Evolutionary conservation across 2,888 invertebrate species (phyloP).

Genomic region (Slavum lentiscoides): DNA sequence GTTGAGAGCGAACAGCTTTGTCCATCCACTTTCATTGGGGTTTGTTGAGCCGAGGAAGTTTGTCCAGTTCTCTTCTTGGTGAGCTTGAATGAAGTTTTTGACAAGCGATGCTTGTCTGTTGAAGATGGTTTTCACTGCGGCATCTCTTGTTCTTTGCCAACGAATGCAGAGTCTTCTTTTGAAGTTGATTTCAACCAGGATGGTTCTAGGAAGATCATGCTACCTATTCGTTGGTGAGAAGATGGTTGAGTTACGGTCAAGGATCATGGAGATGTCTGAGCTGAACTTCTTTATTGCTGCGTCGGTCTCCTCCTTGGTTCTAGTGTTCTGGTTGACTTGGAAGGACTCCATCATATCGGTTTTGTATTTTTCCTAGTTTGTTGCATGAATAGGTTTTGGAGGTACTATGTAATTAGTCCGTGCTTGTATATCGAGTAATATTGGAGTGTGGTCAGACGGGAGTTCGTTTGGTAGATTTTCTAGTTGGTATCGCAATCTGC

Average conservation of each 20-base stretch:
- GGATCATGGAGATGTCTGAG: too few relatives aligned
- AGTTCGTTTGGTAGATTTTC: neutral
- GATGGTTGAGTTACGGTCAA: too few relatives aligned
- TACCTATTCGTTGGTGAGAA: too few relatives aligned
- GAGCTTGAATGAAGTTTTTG: neutral
- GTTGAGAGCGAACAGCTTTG: too few relatives aligned
- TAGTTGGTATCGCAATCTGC: neutral
- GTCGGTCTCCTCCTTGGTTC: too few relatives aligned
- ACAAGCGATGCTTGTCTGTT: neutral
- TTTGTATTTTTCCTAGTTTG: neutral
- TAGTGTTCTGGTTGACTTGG: too few relatives aligned
- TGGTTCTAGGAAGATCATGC: too few relatives aligned
- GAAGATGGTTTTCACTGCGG: neutral
- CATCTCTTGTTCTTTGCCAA: neutral
- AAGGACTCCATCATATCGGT: too few relatives aligned
- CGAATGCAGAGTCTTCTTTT: too few relatives aligned
- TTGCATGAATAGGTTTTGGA: neutral
- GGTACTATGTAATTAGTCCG: rapidly evolving
- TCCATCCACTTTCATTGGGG: too few relatives aligned
- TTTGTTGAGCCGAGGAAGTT: neutral
- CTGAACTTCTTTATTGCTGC: too few relatives aligned
- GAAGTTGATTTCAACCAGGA: too few relatives aligned
- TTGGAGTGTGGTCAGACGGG: neutral
- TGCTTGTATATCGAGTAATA: neutral
- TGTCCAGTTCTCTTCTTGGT: neutral